Percentiles rank a stretch among this genome's conserved stretches.
Evolutionary conservation across 2,888 invertebrate species (phyloP).

Genomic region (Rugalucina vietnamica): DNA sequence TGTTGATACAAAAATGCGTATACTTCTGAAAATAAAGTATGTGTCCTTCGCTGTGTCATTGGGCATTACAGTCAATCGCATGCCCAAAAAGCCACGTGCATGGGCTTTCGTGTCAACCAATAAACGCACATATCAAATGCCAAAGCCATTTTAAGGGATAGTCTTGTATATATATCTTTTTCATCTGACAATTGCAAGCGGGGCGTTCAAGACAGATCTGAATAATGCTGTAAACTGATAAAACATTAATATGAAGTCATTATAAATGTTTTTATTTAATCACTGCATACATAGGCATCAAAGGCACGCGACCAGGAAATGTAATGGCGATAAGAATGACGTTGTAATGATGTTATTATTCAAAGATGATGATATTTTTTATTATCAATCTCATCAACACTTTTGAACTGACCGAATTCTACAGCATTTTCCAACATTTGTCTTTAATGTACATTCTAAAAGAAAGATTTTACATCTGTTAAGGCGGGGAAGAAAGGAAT

Average conservation of each 20-base stretch:
- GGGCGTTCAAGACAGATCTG: too few species aligned
- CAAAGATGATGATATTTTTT: neutral
- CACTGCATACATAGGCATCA: neutral
- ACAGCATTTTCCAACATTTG: neutral
- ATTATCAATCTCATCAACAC: neutral
- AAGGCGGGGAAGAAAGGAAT: slow-evolving; percentile 4
- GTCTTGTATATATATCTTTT: too few species aligned
- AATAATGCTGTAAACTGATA: neutral
- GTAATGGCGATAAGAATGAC: neutral
- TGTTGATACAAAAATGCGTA: too few species aligned
- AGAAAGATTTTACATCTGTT: neutral
- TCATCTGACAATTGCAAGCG: too few species aligned
- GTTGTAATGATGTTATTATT: slow-evolving; percentile 8
- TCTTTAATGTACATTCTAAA: neutral
- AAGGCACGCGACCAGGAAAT: neutral
- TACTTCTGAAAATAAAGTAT: too few species aligned
- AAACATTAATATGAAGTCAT: neutral
- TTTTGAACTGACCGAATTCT: neutral
- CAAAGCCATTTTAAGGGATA: too few species aligned
- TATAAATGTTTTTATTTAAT: neutral
- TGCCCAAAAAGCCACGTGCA: too few species aligned
- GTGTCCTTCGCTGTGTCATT: too few species aligned
- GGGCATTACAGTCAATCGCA: too few species aligned
- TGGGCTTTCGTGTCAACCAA: too few species aligned
- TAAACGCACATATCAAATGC: too few species aligned